Evolutionary conservation across 2,797 vertebrate genomes (phyloP).

Genomic region (Acanthopagrus latus): DNA sequence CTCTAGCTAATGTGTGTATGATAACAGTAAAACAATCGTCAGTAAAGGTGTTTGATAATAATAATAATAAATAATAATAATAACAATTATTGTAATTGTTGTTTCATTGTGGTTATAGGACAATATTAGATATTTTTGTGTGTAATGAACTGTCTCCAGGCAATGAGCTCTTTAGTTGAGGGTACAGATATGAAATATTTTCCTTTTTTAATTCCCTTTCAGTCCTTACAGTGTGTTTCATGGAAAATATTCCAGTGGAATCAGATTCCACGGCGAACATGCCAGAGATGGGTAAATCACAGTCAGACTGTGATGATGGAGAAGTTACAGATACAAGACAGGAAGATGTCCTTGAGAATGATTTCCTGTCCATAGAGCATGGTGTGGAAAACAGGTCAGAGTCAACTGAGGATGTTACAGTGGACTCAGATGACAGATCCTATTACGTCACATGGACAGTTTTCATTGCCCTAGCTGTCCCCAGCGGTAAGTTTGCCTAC

Average conservation of each 20-base stretch:
- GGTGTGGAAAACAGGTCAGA: conserved; percentile 29
- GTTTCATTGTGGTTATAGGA: background rate
- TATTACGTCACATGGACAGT: conserved; percentile 76
- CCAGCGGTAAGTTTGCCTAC: conserved; percentile 64
- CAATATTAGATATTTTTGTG: background rate
- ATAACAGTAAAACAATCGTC: background rate
- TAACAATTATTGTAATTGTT: too few relatives aligned
- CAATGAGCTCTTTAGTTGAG: background rate
- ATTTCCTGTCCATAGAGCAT: conserved; percentile 14
- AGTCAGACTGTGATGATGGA: conserved; percentile 2
- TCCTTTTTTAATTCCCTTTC: background rate
- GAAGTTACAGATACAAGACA: conserved; percentile 7
- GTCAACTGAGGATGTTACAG: conserved; percentile 30
- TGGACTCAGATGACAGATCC: conserved; percentile 44
- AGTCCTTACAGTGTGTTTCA: conserved; percentile 11
- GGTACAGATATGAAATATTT: background rate
- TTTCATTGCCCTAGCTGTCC: conserved; percentile 74
- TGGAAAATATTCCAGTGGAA: conserved; percentile 11
- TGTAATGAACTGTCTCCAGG: background rate
- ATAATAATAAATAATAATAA: too few relatives aligned
- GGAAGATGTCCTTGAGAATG: conserved; percentile 12
- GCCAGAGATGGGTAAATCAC: conserved; percentile 2
- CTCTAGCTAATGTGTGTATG: background rate
- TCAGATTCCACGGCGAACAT: background rate
- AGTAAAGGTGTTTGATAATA: background rate